phyloP scores from a whole-genome alignment of 2,888 invertebrate species.

The Mycalesis mineus region DNA sequence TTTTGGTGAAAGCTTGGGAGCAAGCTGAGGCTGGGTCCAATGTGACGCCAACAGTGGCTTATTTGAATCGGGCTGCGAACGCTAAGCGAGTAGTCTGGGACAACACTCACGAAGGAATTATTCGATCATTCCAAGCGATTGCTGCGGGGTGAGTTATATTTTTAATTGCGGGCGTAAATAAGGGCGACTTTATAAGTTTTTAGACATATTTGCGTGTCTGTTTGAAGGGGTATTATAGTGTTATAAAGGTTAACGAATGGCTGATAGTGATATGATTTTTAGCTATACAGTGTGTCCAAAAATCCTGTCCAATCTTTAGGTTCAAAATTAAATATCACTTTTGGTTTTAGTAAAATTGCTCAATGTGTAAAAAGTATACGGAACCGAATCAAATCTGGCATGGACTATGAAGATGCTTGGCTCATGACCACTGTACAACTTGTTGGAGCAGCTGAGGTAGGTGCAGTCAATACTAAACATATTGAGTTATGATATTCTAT shows the following conservation, averaged over 20 bases:
- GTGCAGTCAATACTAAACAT: slow-evolving; percentile 11
- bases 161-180: no score
- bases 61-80: slow-evolving; percentile 34
- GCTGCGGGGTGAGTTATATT: slow-evolving; percentile 77
- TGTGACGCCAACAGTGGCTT: slow-evolving; percentile 84
- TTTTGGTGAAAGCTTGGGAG: slow-evolving; percentile 87
- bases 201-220: no score
- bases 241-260: no score
- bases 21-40: slow-evolving; percentile 77
- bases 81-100: slow-evolving; percentile 43
- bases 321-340: no score
- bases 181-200: no score
- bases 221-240: no score
- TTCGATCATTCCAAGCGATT: slow-evolving; percentile 78
- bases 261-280: background rate
- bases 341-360: slow-evolving; percentile 31
- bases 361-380: slow-evolving; percentile 30
- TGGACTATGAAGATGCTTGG: slow-evolving; percentile 88
- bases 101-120: slow-evolving; percentile 72
- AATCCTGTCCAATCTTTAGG: no score
- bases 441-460: slow-evolving; percentile 88
- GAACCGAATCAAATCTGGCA: slow-evolving; percentile 78
- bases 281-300: no score
- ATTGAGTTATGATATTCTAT: no score
- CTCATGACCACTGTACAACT: slow-evolving; percentile 90